A percentile compares a stretch with the other conserved stretches of the same genome.
Conservation (phyloP, 2,888 invertebrate species). For the Eilema sororculum region DNA sequence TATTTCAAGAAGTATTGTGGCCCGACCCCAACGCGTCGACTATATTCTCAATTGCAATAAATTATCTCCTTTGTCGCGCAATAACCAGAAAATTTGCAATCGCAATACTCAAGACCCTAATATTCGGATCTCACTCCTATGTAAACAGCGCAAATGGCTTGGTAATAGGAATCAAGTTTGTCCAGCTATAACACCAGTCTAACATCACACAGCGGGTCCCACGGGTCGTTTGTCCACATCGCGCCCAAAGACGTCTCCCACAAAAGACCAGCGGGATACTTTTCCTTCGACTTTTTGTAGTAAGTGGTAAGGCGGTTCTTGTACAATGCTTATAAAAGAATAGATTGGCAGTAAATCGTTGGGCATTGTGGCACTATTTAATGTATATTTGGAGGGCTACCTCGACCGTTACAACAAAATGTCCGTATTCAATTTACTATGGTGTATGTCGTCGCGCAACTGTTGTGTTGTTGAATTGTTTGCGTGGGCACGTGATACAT, state of each 20-base stretch:
- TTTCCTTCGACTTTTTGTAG: conserved; percentile 82
- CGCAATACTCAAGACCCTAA: conserved; percentile 65
- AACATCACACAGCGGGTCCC: conserved; percentile 80
- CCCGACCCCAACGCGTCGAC: conserved; percentile 72
- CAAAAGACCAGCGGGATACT: conserved; percentile 84
- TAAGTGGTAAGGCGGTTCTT: conserved; percentile 83
- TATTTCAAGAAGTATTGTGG: conserved; percentile 66
- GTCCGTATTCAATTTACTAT: conserved; percentile 80
- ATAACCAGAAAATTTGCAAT: conserved; percentile 83
- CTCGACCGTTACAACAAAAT: conserved; percentile 67
- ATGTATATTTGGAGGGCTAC: conserved; percentile 77
- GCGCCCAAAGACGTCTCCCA: conserved; percentile 72
- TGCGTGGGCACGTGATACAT: conserved; percentile 67
- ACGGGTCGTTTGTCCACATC: conserved; percentile 82
- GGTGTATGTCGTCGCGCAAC: conserved; percentile 79
- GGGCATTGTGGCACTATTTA: conserved; percentile 82
- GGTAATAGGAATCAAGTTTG: conserved; percentile 79
- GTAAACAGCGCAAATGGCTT: conserved; percentile 82
- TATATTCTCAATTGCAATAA: conserved; percentile 82
- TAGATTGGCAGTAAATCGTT: conserved; percentile 86
- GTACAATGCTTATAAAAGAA: conserved; percentile 78
- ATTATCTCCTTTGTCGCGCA: conserved; percentile 81
- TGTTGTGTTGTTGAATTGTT: conserved; percentile 68
- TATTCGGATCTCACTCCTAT: conserved; percentile 73
- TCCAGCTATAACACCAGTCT: conserved; percentile 75